Evolutionary conservation across 2,797 vertebrate species (phyloP).

Genomic region (Chloroceryle amazona): DNA sequence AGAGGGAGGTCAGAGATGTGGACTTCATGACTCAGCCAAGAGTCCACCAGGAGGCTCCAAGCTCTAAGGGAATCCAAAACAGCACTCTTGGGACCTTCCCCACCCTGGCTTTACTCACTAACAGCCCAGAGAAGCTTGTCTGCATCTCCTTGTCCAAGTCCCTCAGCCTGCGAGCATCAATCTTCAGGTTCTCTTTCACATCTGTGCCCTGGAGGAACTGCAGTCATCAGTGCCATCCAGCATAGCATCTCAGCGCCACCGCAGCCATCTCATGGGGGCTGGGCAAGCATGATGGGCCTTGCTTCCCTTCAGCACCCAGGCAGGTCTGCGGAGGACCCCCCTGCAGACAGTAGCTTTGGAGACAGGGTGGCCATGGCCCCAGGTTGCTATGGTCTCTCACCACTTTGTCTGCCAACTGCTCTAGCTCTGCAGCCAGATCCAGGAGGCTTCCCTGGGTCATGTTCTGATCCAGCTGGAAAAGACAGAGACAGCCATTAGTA

Average conservation of each 20-base stretch:
- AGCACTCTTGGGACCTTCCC: background rate
- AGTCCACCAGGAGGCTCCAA: background rate
- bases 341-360: background rate
- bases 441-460: slow-evolving; percentile 76
- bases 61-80: background rate
- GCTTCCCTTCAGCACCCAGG: background rate
- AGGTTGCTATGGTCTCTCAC: background rate
- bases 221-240: background rate
- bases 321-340: background rate
- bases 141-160: slow-evolving; percentile 31
- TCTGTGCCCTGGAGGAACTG: rapidly evolving
- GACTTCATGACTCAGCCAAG: background rate
- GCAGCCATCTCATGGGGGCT: background rate
- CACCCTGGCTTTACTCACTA: background rate
- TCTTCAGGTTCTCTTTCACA: background rate
- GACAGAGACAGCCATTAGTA: background rate
- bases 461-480: slow-evolving; percentile 77
- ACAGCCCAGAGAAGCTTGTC: background rate
- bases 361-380: background rate
- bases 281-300: rapidly evolving
- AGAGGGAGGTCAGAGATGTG: background rate
- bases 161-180: background rate
- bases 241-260: background rate
- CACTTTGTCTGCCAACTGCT: background rate
- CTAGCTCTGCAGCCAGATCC: slow-evolving; percentile 73